Evolutionary conservation across 2,797 vertebrate species (phyloP).

Genomic region (Gobionotothen gibberifrons): DNA sequence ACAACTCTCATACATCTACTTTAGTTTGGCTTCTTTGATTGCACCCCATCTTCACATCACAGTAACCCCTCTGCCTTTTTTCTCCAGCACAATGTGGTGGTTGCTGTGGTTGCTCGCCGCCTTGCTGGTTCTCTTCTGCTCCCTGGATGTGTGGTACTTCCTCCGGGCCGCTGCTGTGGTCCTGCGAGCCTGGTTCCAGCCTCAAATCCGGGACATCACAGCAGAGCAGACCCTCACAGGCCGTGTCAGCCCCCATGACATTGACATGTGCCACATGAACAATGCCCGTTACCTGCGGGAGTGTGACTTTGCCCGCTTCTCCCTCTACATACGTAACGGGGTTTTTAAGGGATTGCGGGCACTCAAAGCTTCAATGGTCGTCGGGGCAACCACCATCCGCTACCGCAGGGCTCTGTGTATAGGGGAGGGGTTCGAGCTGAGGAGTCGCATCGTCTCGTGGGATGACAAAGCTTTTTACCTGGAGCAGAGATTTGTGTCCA

Average conservation of each 20-base stretch:
- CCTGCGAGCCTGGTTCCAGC: slow-evolving; percentile 83
- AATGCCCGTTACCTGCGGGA: slow-evolving; percentile 92
- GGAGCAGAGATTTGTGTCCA: slow-evolving; percentile 90
- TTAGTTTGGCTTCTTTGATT: background rate
- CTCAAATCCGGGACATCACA: slow-evolving; percentile 85
- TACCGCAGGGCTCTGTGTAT: slow-evolving; percentile 87
- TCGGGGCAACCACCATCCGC: slow-evolving; percentile 90
- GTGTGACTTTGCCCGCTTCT: slow-evolving; percentile 90
- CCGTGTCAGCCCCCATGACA: slow-evolving; percentile 85
- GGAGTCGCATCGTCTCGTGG: slow-evolving; percentile 89
- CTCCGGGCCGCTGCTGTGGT: slow-evolving; percentile 69
- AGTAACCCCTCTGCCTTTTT: background rate
- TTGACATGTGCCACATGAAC: slow-evolving; percentile 94
- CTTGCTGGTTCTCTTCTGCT: slow-evolving; percentile 81
- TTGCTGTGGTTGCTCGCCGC: slow-evolving; percentile 68
- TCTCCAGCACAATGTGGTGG: slow-evolving; percentile 72
- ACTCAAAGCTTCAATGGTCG: slow-evolving; percentile 81
- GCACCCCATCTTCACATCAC: background rate
- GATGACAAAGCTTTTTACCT: slow-evolving; percentile 91
- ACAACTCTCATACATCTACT: background rate
- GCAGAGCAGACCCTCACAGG: slow-evolving; percentile 82
- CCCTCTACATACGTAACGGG: slow-evolving; percentile 87
- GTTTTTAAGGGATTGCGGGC: slow-evolving; percentile 84
- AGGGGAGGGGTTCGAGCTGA: slow-evolving; percentile 87
- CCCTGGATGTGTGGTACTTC: slow-evolving; percentile 88